Conservation (phyloP, 1,140 invertebrate genomes). For the Chelonus insularis region DNA sequence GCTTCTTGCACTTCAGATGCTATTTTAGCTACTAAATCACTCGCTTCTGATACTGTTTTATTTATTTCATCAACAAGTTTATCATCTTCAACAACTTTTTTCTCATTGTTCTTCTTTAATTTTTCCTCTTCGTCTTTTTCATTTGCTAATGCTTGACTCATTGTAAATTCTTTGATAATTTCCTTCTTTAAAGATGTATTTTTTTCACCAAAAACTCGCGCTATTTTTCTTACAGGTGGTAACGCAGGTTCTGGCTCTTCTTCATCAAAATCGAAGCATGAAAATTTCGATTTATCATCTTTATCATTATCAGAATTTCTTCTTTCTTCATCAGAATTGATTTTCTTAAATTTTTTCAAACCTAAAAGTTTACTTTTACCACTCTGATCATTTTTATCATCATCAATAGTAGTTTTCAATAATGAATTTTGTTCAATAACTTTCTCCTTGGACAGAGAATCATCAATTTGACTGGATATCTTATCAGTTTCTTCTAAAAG, state of each 20-base stretch:
- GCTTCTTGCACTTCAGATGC: constrained; percentile 12
- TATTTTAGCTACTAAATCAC: constrained; percentile 25
- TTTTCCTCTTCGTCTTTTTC: constrained; percentile 20
- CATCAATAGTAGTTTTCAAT: constrained; percentile 28
- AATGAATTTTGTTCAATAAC: not conserved
- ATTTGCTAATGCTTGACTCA: constrained; percentile 52
- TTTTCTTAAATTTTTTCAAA: not conserved
- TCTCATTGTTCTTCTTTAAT: constrained; percentile 14
- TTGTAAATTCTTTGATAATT: constrained; percentile 57
- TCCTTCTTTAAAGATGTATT: constrained; percentile 54
- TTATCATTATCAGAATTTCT: constrained; percentile 37
- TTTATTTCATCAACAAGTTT: constrained; percentile 22
- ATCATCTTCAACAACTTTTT: constrained; percentile 11
- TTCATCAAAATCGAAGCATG: constrained; percentile 65
- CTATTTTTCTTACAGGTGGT: constrained; percentile 59
- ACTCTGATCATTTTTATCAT: not conserved
- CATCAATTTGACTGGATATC: constrained; percentile 8
- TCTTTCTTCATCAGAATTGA: constrained; percentile 33
- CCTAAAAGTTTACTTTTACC: not conserved
- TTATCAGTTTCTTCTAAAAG: constrained; percentile 49
- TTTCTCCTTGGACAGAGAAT: not conserved
- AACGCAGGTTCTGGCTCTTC: constrained; percentile 54
- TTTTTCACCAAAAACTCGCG: constrained; percentile 51
- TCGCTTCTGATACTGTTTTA: constrained; percentile 25
- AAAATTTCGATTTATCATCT: constrained; percentile 52